These are phyloP conservation scores for Agrilus biguttatus DNA, from an alignment of 2,888 invertebrate species.

Conservation along the genomic window DNA sequence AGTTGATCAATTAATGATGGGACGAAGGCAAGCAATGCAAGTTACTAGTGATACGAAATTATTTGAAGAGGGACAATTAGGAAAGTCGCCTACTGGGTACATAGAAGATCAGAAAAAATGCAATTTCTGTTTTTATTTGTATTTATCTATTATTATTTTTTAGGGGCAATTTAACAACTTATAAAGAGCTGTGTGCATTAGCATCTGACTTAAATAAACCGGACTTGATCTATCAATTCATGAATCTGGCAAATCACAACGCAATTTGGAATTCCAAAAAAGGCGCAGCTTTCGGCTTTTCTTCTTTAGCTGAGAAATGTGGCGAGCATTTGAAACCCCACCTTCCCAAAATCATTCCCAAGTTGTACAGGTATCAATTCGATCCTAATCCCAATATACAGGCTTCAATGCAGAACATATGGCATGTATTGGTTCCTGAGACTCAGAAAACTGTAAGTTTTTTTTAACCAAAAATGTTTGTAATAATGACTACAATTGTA, in stretches of 20 bases:
- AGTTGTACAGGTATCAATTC: constrained; percentile 80
- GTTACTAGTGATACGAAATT: constrained; percentile 72
- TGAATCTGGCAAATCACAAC: constrained; percentile 91
- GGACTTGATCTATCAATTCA: constrained; percentile 88
- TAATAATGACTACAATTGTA: neutral
- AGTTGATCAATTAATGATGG: constrained; percentile 70
- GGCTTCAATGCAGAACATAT: constrained; percentile 86
- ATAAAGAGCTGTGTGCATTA: constrained; percentile 84
- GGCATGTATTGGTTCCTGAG: constrained; percentile 79
- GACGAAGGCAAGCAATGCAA: constrained; percentile 55
- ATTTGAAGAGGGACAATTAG: constrained; percentile 78
- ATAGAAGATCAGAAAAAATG: constrained; percentile 8
- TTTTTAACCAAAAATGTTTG: constrained; percentile 15
- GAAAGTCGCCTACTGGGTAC: constrained; percentile 76
- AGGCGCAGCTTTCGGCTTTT: constrained; percentile 89
- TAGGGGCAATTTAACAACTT: constrained; percentile 80
- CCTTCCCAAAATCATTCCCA: constrained; percentile 73
- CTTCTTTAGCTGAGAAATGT: constrained; percentile 71
- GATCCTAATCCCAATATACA: constrained; percentile 88
- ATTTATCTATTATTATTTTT: constrained; percentile 16
- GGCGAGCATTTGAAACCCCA: constrained; percentile 70
- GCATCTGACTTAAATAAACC: constrained; percentile 92
- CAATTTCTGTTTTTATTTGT: neutral
- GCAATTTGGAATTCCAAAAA: constrained; percentile 89
- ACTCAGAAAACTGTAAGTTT: constrained; percentile 60